Percentiles rank a stretch among this genome's conserved stretches.
Evolutionary conservation across 2,888 invertebrate species (phyloP).

Genomic region (Dolichomitus sp.): DNA sequence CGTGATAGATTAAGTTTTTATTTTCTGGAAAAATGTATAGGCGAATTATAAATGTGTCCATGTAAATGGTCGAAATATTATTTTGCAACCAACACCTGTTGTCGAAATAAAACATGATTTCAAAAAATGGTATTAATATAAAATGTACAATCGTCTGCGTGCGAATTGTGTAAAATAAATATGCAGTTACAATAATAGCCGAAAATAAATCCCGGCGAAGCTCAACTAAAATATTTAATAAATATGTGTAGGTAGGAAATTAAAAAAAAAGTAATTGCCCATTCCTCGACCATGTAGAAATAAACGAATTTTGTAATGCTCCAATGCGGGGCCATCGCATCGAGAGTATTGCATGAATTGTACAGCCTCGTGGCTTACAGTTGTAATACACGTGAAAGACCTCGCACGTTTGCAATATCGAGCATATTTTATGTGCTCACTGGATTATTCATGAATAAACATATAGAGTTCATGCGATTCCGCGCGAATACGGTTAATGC

Average conservation of each 20-base stretch:
- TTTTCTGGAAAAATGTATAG: neutral
- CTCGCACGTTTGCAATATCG: constrained; percentile 1
- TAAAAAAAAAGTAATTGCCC: neutral
- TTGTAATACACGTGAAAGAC: neutral
- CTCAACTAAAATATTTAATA: neutral
- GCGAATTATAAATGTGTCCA: neutral
- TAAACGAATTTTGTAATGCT: neutral
- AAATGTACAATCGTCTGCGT: neutral
- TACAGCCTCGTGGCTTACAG: neutral
- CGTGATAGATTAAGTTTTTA: too few relatives aligned
- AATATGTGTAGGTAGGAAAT: neutral
- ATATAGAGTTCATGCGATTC: constrained; percentile 30
- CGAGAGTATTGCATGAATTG: neutral
- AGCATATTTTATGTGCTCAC: constrained; percentile 50
- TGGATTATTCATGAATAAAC: constrained; percentile 65
- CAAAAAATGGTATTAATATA: neutral
- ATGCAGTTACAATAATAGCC: neutral
- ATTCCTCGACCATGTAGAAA: neutral
- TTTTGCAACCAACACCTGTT: neutral
- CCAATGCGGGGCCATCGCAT: neutral
- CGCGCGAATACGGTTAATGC: constrained; percentile 50
- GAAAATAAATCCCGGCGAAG: neutral
- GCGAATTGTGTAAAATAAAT: neutral
- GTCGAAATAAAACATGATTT: neutral
- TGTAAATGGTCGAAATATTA: neutral